Base-by-base conservation (phyloP, 2,888 invertebrate species). In the Cyaniris semiargus region DNA sequence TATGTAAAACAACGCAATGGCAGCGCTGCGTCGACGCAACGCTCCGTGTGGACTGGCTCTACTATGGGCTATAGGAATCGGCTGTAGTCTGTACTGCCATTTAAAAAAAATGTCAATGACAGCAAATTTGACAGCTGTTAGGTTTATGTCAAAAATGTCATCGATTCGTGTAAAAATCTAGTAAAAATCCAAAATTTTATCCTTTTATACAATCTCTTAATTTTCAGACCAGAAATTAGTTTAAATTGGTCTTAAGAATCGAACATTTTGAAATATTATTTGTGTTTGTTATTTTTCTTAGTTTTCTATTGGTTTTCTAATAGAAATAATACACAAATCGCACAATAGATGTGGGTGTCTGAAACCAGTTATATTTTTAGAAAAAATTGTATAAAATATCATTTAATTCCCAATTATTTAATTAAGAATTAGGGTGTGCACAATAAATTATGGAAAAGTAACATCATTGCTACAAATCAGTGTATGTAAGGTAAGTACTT, bases 271-370 rank as follows among this genome's bases (percentile, higher is more conserved):
- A 66, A 66, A 18, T 31, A 27, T 21, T 18, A 21, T 23, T 60
- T 60, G 66, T 66, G 27, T 31, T 15, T 27, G 15, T 66, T 66
- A 1, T 66, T 66, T 66, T 66, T 66, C 18, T 66, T 15, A 27
- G 27, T 27, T 31, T 27, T 66, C 15, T 66, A 66, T 66, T 15
- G 15, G 27, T 27, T 31, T 27, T 66, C 15, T 66, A 66, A 27
- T 27, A 74, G 48, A 74, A 27, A 74, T 27, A 6, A 21, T 13
- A 23, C n/a, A 48, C 48, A 48, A 21, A 72, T 44, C 23, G 48
- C 48, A 21, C 44, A 48, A 23, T 48, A 74, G 74, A 74, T 53
- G 53, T 74, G 74, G 74, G 53, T 74, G 74, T 74, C 18, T 74
- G 44, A 53, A 66, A 66, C 66, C 66, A 15, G 66, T 27, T 66